Evolutionary conservation across 2,113 vertebrate genomes (phyloP).

Genomic region (Myodes glareolus): DNA sequence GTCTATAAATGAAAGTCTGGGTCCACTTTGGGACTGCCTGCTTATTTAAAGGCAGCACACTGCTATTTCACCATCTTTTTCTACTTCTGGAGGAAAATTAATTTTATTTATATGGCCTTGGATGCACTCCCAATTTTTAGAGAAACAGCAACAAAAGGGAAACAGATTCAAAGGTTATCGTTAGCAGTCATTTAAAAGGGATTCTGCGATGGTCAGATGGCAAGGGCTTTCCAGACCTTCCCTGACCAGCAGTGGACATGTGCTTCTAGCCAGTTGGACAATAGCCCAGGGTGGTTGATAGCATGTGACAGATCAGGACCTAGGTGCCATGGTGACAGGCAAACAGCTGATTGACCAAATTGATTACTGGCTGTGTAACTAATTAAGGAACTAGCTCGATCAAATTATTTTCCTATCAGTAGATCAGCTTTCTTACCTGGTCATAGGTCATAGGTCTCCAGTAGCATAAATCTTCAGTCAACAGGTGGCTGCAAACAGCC

Average conservation of each 20-base stretch:
- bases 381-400: not conserved
- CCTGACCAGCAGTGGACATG: not conserved
- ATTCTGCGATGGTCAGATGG: not conserved
- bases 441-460: not conserved
- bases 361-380: not conserved
- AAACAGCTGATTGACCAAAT: not conserved
- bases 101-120: conserved; percentile 53
- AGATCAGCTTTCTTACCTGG: not conserved
- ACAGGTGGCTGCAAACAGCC: not conserved
- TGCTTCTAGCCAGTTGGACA: not conserved
- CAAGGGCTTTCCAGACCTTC: not conserved
- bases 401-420: not conserved
- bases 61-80: not conserved
- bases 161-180: conserved; percentile 25
- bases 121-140: conserved; percentile 49
- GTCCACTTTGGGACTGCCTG: not conserved
- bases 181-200: conserved; percentile 48
- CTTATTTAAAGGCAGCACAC: conserved; percentile 8
- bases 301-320: not conserved
- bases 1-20: not conserved
- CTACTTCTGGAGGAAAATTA: conserved; percentile 43
- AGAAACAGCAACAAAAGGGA: not conserved
- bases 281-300: not conserved
- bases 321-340: not conserved
- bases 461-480: not conserved